Base-by-base conservation (phyloP, 2,113 vertebrate species). In the Amazona vittata region DNA sequence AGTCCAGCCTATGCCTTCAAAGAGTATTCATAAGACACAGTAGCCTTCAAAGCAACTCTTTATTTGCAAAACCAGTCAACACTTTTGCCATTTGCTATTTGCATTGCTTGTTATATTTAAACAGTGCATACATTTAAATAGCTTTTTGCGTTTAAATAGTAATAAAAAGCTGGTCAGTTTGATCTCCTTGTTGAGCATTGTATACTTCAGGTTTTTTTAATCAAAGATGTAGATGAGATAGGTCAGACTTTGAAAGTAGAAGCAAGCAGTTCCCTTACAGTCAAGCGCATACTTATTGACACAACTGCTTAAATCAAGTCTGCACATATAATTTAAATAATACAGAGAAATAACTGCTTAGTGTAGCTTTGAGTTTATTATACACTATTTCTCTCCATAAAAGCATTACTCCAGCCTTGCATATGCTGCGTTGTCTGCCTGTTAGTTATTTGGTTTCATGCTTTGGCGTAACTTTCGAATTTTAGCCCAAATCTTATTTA, bases 401-500 rank as follows among this genome's bases (percentile, higher is more conserved):
- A 94, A 91, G 5, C 22, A 28, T 87, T 91, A 28, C 47, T 89
- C 18, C 33, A 73, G 47, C 24, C 71, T 77, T 81, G 46, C n/a
- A 43, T 62, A 86, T n/a, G 28, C 26, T 75, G 28, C 22, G 43
- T 75, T 93, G 55, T 81, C 80, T 57, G 14, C 59, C 22, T 80
- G 29, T 44, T 68, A 89, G 82, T 29, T 86, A 63, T 57, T 50
- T 68, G 13, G 17, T 70, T 82, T 87, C 62, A 57, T 83, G 28
- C 50, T 94, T 57, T 53, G 44, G 47, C 89, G 33, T 57, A 68
- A 64, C 86, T 81, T 93, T 71, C 46, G 50, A 76, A 29, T 91
- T 94, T 91, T 84, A 90, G 19, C 21, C 26, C 47, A 93, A 55
- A 78, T 81, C 39, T 67, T 88, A 80, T 63, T 90, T 93, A 86